Base-by-base conservation (phyloP, 2,113 vertebrate species). In the Columbina picui region DNA sequence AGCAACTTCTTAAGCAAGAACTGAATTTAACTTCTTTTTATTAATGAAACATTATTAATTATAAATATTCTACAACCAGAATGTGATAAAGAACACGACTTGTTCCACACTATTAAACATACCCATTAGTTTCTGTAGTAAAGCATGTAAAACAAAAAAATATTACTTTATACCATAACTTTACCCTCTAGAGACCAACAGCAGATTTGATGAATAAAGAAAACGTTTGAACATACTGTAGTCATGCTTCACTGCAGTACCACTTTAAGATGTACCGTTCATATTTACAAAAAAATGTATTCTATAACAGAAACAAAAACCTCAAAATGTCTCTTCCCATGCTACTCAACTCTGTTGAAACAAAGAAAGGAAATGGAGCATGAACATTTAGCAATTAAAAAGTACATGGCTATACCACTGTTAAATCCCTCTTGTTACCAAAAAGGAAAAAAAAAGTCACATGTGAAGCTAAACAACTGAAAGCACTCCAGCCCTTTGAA, bases 401-500 rank as follows among this genome's bases (percentile, higher is more conserved):
- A 93, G 56, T 89, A 80, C 55, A 90, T 5, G 19, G 77, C 60
- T 89, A 63, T 69, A 81, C 74, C 64, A 87, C 71, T 86, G 80
- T 59, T 96, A 95, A 97, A 96, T 91, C 86, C 10, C 2, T 65
- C 56, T 76, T 59, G 38, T 41, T 84, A 92, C 17, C 16, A 22
- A 76, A 89, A 49, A 49, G 43, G 19, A 19, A 7, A 9, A 47
- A 45, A 83, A 83, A 92, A 95, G 71, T 60, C 71, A 65, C 87
- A 95, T 84, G 75, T 87, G 73, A 74, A 93, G 74, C 75, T 84
- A 91, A 94, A 97, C 86, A 96, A 96, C 12, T 71, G 67, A 94
- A 71, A 95, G 78, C 34, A 61, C 45, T 94, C 60, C 32, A 78
- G 67, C 17, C 27, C 87, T 95, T 96, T 97, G 96, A 98, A 97